phyloP scores from a whole-genome alignment of 2,113 vertebrate genomes.

The Bubalus kerabau region DNA sequence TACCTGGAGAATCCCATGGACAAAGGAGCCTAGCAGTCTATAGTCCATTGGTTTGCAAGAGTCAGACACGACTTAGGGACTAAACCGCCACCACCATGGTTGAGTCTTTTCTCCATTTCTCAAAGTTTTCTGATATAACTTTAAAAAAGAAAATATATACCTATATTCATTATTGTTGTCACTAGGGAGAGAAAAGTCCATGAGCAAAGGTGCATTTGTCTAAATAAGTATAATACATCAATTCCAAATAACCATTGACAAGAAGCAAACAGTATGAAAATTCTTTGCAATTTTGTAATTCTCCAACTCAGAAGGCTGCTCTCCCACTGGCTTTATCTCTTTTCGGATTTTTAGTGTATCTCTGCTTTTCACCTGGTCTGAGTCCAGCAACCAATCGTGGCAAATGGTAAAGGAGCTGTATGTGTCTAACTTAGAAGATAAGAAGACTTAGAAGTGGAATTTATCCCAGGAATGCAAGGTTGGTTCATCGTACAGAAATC shows the following conservation, averaged over 20 bases:
- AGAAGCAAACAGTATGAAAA: not conserved
- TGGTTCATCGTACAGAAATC: not conserved
- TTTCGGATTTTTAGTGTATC: not conserved
- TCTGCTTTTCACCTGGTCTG: not conserved
- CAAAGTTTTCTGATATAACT: slow-evolving; percentile 1
- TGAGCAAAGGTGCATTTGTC: not conserved
- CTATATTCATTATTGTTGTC: not conserved
- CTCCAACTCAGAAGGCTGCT: not conserved
- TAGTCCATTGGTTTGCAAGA: not conserved
- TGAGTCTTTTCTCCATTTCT: not conserved
- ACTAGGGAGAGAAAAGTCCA: not conserved
- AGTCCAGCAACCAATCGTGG: not conserved
- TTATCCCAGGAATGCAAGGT: not conserved
- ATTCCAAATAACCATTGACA: not conserved
- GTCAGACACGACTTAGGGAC: accelerated
- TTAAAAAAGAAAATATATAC: not conserved
- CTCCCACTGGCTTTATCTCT: not conserved
- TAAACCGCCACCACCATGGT: not conserved
- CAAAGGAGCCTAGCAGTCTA: not conserved
- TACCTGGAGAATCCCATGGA: not conserved
- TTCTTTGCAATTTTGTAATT: not conserved
- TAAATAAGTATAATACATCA: not conserved
- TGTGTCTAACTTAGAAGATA: not conserved
- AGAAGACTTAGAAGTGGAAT: not conserved
- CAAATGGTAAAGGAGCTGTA: not conserved